These are phyloP conservation scores for Cephus rjabovi DNA, from an alignment of 2,888 invertebrate species.

Conservation along the genomic window DNA sequence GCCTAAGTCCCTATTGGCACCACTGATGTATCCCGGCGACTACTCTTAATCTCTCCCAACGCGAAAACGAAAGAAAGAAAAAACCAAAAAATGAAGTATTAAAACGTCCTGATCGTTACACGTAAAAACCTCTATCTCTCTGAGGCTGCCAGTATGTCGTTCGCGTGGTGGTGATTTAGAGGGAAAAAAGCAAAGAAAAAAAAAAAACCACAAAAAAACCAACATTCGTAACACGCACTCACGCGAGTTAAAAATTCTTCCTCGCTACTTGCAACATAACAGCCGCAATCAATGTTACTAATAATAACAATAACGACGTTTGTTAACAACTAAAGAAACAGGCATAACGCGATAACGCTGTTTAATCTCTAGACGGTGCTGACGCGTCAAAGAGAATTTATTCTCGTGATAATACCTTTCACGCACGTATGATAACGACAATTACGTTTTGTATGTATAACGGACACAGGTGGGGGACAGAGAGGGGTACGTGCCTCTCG, in stretches of 20 bases:
- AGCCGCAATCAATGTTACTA: background rate
- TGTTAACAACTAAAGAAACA: background rate
- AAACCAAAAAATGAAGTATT: background rate
- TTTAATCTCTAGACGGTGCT: background rate
- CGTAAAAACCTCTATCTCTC: background rate
- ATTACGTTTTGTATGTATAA: background rate
- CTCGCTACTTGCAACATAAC: background rate
- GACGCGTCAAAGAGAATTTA: background rate
- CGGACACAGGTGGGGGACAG: background rate
- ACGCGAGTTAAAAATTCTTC: too few relatives aligned
- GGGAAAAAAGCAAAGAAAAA: too few relatives aligned
- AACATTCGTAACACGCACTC: too few relatives aligned
- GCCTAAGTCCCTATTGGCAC: conserved; percentile 14
- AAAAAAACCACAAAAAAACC: too few relatives aligned
- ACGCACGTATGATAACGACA: background rate
- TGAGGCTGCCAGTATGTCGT: background rate
- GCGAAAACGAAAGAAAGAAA: background rate
- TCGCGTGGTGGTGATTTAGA: background rate
- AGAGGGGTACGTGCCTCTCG: background rate
- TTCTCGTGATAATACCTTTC: background rate
- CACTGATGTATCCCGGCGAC: conserved; percentile 6
- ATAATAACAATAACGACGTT: background rate
- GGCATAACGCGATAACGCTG: background rate
- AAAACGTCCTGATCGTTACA: background rate
- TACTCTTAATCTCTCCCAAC: conserved; percentile 10